phyloP scores from a whole-genome alignment of 2,888 invertebrate genomes.

The Onchidella celtica region DNA sequence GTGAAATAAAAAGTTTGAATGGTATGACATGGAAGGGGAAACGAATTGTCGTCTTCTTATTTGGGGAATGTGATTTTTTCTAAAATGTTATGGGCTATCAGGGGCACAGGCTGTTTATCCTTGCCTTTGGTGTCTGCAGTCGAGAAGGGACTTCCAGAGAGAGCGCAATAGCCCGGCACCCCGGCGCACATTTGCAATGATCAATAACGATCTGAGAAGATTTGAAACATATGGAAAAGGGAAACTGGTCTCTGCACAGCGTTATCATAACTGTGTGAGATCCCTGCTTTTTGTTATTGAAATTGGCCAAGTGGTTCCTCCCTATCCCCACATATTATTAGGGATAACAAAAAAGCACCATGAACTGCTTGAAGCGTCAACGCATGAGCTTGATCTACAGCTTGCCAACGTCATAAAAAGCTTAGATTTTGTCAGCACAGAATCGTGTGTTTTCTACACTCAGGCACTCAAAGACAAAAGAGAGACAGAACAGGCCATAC shows the following conservation, averaged over 20 bases:
- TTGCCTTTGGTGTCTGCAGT: background rate
- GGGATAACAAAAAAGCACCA: background rate
- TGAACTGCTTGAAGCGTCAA: background rate
- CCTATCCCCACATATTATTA: too few species aligned
- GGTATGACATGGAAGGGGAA: background rate
- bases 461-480: background rate
- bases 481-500: background rate
- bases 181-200: background rate
- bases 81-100: background rate
- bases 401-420: background rate
- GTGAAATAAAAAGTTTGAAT: too few species aligned
- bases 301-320: background rate
- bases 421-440: background rate
- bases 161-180: background rate
- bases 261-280: background rate
- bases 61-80: background rate
- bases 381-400: background rate
- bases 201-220: background rate
- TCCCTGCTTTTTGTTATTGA: background rate
- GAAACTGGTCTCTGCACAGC: background rate
- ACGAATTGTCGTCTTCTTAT: background rate
- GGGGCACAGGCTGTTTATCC: background rate
- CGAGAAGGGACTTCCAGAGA: background rate
- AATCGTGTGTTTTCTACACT: background rate
- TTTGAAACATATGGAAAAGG: background rate